Percentiles rank a stretch among this genome's conserved stretches.
Conservation (phyloP, 2,113 vertebrate genomes). For the Mobula hypostoma region DNA sequence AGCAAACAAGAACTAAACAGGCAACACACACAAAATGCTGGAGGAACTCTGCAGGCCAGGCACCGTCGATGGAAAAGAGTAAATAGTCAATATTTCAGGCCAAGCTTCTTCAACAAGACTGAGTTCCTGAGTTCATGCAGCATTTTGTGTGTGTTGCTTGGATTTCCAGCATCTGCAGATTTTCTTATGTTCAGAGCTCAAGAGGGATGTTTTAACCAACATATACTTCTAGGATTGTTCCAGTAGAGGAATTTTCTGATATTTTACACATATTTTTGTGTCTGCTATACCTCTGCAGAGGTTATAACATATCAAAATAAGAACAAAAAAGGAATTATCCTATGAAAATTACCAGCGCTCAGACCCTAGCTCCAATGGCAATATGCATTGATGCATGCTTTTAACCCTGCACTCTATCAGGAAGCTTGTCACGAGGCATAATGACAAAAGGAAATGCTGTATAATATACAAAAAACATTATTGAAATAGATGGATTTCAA, state of each 20-base stretch:
- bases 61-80: too few relatives aligned
- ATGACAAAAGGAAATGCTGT: not conserved
- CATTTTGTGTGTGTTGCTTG: too few relatives aligned
- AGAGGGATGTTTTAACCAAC: not conserved
- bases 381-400: not conserved
- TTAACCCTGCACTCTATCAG: not conserved
- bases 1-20: not conserved
- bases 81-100: too few relatives aligned
- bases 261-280: not conserved
- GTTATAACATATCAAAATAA: not conserved
- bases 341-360: not conserved
- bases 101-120: too few relatives aligned
- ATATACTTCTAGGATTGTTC: not conserved
- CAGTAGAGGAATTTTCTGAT: not conserved
- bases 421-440: not conserved
- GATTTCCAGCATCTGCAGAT: too few relatives aligned
- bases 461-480: not conserved
- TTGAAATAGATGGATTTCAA: not conserved
- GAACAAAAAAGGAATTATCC: not conserved
- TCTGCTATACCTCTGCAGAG: not conserved
- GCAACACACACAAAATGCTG: too few relatives aligned
- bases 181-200: too few relatives aligned
- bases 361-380: not conserved
- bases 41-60: too few relatives aligned
- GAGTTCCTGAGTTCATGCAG: too few relatives aligned